Conservation (phyloP, 2,797 vertebrate species). For the Anas flavirostris region DNA sequence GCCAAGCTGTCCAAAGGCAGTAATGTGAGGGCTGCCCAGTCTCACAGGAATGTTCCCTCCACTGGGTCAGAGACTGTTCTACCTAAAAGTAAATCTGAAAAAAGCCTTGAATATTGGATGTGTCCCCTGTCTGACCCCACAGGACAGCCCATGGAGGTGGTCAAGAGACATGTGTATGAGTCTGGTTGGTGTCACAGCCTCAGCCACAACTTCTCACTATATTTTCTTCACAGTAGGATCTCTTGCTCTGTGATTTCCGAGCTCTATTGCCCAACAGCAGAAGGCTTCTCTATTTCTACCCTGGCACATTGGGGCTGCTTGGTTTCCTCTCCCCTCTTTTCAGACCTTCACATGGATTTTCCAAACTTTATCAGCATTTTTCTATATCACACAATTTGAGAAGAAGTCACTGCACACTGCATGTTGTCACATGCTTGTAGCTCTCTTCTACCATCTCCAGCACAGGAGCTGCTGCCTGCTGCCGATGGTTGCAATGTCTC, state of each 20-base stretch:
- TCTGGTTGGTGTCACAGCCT: background rate
- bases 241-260: background rate
- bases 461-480: background rate
- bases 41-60: background rate
- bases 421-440: background rate
- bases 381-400: background rate
- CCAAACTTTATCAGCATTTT: background rate
- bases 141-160: background rate
- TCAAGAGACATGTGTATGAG: accelerated
- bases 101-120: accelerated
- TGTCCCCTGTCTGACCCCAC: background rate
- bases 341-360: background rate
- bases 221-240: background rate
- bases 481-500: accelerated
- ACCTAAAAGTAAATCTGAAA: background rate
- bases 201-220: background rate
- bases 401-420: accelerated
- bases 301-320: background rate
- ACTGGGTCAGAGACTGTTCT: background rate
- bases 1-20: background rate
- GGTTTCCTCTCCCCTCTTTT: background rate
- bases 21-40: background rate
- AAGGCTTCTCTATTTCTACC: background rate
- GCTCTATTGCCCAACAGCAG: background rate
- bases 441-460: background rate